Evolutionary conservation across 64 coral and sea anemone species (phyloP).

Genomic region (Astreopora myriophthalma): DNA sequence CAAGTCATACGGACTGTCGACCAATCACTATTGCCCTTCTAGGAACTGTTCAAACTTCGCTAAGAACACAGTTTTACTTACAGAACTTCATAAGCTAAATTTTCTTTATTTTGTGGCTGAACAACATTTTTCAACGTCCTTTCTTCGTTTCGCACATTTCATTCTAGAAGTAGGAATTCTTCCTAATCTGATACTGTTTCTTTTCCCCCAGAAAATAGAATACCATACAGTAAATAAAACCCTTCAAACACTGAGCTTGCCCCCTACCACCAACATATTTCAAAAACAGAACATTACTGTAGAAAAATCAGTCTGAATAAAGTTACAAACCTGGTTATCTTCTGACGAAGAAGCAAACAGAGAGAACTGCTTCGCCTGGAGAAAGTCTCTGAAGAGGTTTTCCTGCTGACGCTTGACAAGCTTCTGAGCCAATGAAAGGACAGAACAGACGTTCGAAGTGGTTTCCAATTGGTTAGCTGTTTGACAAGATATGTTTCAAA

Average conservation of each 20-base stretch:
- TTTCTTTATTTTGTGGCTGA: background rate
- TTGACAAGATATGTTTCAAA: slow-evolving; percentile 54
- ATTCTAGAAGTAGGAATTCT: slow-evolving; percentile 43
- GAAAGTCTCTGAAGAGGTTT: background rate
- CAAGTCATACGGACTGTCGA: background rate
- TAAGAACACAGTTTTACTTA: background rate
- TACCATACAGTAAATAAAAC: background rate
- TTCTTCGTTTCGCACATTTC: slow-evolving; percentile 21
- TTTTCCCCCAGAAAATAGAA: background rate
- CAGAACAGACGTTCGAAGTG: slow-evolving; percentile 24
- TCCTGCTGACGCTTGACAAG: slow-evolving; percentile 27
- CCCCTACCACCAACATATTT: background rate
- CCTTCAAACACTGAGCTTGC: background rate
- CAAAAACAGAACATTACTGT: background rate
- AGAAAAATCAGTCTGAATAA: background rate
- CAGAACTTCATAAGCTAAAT: background rate
- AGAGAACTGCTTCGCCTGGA: slow-evolving; percentile 11
- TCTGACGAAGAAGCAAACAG: background rate
- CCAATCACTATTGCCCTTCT: background rate
- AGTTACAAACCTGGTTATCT: background rate
- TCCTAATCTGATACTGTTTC: background rate
- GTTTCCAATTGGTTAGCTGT: slow-evolving; percentile 36
- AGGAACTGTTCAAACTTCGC: background rate
- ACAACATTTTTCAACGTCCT: background rate
- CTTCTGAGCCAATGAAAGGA: slow-evolving; percentile 3